phyloP scores from a whole-genome alignment of 2,797 vertebrate species.

The Sandelia bainsii region DNA sequence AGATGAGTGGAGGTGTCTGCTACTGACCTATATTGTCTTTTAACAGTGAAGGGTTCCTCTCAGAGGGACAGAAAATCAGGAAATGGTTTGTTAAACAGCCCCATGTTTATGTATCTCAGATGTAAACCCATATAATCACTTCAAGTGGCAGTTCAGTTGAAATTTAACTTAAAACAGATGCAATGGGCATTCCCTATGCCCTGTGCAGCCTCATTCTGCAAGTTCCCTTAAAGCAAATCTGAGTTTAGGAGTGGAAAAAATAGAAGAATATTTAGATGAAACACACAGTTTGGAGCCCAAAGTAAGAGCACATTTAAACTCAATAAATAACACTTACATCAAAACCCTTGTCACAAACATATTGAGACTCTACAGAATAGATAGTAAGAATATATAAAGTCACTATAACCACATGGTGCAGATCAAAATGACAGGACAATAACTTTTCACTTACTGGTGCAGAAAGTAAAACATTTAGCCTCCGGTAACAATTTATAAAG shows the following conservation, averaged over 20 bases:
- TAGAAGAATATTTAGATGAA: slow-evolving; percentile 17
- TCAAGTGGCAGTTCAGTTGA: not conserved
- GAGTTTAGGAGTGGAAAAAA: not conserved
- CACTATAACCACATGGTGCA: slow-evolving; percentile 16
- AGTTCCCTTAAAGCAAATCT: not conserved
- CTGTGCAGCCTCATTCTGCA: not conserved
- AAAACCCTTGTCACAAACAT: not conserved
- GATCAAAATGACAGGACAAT: slow-evolving; percentile 2
- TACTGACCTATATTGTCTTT: slow-evolving; percentile 7
- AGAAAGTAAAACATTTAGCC: not conserved
- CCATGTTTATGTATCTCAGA: not conserved
- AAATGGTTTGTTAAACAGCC: not conserved
- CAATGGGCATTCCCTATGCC: not conserved
- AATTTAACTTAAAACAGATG: slow-evolving; percentile 28
- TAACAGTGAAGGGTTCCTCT: not conserved
- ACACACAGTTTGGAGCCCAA: not conserved
- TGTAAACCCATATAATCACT: slow-evolving; percentile 2
- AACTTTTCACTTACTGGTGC: slow-evolving; percentile 1
- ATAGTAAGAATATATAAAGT: slow-evolving; percentile 10
- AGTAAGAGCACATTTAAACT: slow-evolving; percentile 5
- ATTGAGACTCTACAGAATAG: slow-evolving; percentile 1
- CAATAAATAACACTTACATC: not conserved
- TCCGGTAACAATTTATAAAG: not conserved
- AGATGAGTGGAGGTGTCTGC: slow-evolving; percentile 14
- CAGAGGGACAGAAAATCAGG: slow-evolving; percentile 3